Percentiles rank a stretch among this genome's conserved stretches.
These are phyloP conservation scores for Rhea americana DNA, from an alignment of 2,113 vertebrate genomes.

Conservation along the genomic window DNA sequence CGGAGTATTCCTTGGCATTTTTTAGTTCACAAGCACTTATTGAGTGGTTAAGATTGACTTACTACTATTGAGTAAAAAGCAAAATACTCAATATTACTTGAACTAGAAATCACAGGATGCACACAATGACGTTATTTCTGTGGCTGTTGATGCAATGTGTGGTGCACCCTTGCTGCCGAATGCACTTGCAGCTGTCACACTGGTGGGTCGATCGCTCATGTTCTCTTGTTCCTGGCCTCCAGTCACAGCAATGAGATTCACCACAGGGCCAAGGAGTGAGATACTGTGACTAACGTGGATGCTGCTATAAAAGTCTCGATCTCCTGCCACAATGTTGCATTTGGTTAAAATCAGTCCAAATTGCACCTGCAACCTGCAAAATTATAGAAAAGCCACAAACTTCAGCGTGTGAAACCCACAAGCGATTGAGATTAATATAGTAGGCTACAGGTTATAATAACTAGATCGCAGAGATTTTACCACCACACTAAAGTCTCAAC, in stretches of 20 bases:
- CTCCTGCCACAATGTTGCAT: neutral
- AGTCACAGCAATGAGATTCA: neutral
- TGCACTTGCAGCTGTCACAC: neutral
- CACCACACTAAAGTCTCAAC: neutral
- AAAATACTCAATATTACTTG: neutral
- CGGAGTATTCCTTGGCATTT: neutral
- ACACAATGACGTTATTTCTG: neutral
- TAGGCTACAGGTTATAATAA: neutral
- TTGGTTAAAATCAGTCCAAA: neutral
- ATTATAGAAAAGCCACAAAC: neutral
- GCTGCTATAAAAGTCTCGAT: neutral
- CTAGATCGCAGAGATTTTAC: neutral
- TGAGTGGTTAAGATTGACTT: neutral
- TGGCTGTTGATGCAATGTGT: fast-evolving
- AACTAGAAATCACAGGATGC: neutral
- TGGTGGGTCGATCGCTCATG: neutral
- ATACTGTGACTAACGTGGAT: neutral
- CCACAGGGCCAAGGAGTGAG: neutral
- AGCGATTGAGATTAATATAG: neutral
- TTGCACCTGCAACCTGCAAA: neutral
- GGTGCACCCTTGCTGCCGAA: neutral
- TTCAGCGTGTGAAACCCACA: neutral
- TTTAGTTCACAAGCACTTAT: neutral
- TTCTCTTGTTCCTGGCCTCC: neutral
- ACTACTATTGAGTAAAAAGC: neutral